Conservation (phyloP, 2,888 invertebrate genomes). For the Seira ritae region DNA sequence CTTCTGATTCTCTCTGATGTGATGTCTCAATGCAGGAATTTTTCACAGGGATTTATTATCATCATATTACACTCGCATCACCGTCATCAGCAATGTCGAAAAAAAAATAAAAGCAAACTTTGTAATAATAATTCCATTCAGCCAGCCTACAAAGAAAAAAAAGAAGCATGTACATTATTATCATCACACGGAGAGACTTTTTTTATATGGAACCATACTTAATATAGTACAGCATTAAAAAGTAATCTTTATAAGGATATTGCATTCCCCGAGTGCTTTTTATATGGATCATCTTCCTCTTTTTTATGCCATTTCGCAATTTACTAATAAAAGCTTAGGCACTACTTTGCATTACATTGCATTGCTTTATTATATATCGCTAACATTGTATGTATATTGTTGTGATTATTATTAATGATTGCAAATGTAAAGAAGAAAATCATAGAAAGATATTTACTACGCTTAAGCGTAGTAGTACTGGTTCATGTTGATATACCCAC, state of each 20-base stretch:
- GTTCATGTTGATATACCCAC: no score
- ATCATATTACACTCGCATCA: conserved; percentile 1
- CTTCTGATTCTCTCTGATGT: no score
- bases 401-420: conserved; percentile 9
- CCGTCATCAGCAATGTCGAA: background rate
- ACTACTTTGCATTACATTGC: background rate
- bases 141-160: background rate
- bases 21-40: background rate
- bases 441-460: background rate
- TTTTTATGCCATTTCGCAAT: background rate
- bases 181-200: no score
- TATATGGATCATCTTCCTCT: conserved; percentile 11
- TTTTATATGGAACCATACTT: no score
- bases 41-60: conserved; percentile 2
- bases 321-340: background rate
- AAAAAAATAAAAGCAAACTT: no score
- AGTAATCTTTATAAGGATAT: background rate
- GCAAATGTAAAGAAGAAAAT: background rate
- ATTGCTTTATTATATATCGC: background rate
- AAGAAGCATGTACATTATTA: no score
- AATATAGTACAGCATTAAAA: no score
- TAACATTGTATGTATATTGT: background rate
- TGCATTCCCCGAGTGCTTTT: background rate
- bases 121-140: background rate
- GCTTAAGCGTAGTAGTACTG: no score